A percentile compares a stretch with the other conserved stretches of the same genome.
These are phyloP conservation scores for Platycercus adscitus DNA, from an alignment of 2,113 vertebrate species.

Conservation along the genomic window DNA sequence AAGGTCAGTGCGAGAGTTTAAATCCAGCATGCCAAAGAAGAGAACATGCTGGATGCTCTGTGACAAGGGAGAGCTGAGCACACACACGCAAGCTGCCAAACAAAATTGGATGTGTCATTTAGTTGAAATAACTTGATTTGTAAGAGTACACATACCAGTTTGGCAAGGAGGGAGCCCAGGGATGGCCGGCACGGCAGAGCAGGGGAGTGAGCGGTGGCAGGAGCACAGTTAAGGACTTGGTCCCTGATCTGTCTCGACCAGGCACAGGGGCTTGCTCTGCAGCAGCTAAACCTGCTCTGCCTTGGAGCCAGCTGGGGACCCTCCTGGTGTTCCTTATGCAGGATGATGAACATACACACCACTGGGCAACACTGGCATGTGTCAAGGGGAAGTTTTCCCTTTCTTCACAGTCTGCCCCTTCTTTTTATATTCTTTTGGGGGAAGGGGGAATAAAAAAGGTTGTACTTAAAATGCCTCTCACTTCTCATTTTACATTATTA, in stretches of 20 bases:
- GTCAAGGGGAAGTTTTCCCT: neutral
- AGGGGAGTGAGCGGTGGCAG: rapidly evolving
- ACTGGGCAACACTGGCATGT: rapidly evolving
- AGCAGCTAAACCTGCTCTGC: neutral
- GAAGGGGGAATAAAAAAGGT: neutral
- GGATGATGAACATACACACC: neutral
- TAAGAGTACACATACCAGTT: neutral
- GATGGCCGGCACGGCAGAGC: rapidly evolving
- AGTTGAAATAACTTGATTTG: neutral
- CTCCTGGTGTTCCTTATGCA: neutral
- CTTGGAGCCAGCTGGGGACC: neutral
- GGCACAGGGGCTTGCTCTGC: neutral
- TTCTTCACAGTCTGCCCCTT: neutral
- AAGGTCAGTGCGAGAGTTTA: neutral
- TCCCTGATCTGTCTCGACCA: rapidly evolving
- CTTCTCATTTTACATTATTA: neutral
- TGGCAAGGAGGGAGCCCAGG: neutral
- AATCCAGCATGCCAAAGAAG: neutral
- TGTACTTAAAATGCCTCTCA: neutral
- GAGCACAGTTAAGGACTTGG: rapidly evolving
- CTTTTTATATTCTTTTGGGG: neutral
- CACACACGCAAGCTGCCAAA: rapidly evolving
- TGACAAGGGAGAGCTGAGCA: neutral
- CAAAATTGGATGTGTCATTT: neutral
- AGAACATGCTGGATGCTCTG: rapidly evolving